Percentiles rank a stretch among this genome's conserved stretches.
phyloP scores from a whole-genome alignment of 2,888 invertebrate genomes.

The Ceriagrion tenellum region DNA sequence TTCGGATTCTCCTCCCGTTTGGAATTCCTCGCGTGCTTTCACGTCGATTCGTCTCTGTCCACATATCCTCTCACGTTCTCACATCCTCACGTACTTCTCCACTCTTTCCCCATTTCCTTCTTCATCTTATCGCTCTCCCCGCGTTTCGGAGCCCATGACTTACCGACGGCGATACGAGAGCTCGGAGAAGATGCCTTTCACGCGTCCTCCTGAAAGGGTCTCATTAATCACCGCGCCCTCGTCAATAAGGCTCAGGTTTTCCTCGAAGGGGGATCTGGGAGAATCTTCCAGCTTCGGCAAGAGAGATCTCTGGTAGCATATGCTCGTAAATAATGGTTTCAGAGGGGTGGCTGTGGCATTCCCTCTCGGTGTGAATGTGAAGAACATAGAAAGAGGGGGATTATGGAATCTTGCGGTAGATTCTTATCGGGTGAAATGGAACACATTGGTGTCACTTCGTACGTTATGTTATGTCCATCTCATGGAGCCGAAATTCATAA shows the following conservation, averaged over 20 bases:
- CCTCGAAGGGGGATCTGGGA: neutral
- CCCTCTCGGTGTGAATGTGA: neutral
- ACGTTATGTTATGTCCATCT: too few species aligned
- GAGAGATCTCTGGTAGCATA: neutral
- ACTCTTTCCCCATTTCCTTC: neutral
- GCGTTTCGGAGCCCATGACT: slow-evolving; percentile 1
- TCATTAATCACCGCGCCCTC: slow-evolving; percentile 1
- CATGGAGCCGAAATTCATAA: too few species aligned
- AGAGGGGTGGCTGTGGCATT: neutral
- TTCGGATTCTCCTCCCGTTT: too few species aligned
- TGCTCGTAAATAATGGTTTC: neutral
- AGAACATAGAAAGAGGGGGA: too few species aligned
- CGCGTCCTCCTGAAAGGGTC: neutral
- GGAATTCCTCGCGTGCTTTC: neutral
- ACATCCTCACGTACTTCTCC: neutral
- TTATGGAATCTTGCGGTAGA: too few species aligned
- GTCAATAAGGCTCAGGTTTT: neutral
- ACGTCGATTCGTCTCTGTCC: neutral
- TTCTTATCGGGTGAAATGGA: too few species aligned
- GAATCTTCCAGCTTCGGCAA: neutral
- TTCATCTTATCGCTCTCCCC: neutral
- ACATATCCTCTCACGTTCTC: neutral
- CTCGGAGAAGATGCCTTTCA: neutral
- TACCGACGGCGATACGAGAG: neutral
- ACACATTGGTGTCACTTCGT: too few species aligned